phyloP scores from a whole-genome alignment of 2,113 vertebrate species.

The Corythoichthys intestinalis region DNA sequence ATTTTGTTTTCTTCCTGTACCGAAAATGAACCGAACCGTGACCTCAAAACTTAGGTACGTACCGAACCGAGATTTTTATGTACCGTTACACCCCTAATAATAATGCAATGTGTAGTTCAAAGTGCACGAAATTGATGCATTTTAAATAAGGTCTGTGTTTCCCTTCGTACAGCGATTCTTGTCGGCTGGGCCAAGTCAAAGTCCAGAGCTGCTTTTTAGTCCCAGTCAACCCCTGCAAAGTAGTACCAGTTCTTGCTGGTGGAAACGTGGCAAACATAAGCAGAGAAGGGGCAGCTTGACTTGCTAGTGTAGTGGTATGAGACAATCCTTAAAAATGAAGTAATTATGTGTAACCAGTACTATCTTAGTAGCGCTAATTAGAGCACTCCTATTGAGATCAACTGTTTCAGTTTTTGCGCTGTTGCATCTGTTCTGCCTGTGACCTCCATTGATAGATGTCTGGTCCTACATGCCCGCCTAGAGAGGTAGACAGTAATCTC shows the following conservation, averaged over 20 bases:
- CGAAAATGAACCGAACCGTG: too few species aligned
- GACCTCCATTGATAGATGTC: constrained; percentile 61
- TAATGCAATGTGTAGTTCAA: too few species aligned
- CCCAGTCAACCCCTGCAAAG: too few species aligned
- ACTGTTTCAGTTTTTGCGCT: constrained; percentile 40
- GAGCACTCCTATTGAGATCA: neutral
- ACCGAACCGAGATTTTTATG: too few species aligned
- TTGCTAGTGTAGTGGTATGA: neutral
- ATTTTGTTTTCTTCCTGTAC: too few species aligned
- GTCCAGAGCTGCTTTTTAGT: too few species aligned
- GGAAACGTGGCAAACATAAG: neutral
- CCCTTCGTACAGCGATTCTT: too few species aligned
- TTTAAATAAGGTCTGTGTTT: too few species aligned
- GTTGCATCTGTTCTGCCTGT: constrained; percentile 36
- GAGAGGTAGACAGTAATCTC: constrained; percentile 58
- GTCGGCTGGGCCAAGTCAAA: too few species aligned
- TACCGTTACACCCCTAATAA: too few species aligned
- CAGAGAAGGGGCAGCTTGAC: neutral
- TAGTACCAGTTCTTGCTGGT: neutral
- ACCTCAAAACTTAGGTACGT: too few species aligned
- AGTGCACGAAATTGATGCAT: too few species aligned
- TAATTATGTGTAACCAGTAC: constrained; percentile 8
- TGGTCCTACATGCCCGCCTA: constrained; percentile 44
- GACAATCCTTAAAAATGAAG: constrained; percentile 15
- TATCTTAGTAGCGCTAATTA: constrained; percentile 2